These are phyloP conservation scores for Diabrotica balteata DNA, from an alignment of 2,888 invertebrate species.

Conservation along the genomic window DNA sequence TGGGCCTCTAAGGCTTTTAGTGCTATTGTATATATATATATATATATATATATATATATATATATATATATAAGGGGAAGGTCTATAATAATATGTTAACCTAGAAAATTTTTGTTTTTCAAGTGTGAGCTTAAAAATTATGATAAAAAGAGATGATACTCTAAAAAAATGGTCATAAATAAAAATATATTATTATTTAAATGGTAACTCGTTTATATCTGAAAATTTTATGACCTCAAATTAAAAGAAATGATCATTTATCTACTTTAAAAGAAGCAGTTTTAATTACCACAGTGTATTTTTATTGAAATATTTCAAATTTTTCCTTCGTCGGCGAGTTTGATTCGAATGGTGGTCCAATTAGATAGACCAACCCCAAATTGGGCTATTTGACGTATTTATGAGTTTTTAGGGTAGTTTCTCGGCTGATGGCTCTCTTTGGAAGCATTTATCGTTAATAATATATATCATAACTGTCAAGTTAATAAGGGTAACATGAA, in stretches of 20 bases:
- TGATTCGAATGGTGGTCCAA: slow-evolving; percentile 29
- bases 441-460: slow-evolving; percentile 33
- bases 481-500: slow-evolving; percentile 33
- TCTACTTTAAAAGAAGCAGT: not conserved
- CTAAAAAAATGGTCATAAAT: no score
- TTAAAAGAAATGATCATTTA: slow-evolving; percentile 4
- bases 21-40: no score
- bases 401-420: slow-evolving; percentile 32
- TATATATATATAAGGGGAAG: no score
- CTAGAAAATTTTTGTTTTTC: no score
- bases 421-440: slow-evolving; percentile 27
- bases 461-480: slow-evolving; percentile 36
- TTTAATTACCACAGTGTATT: slow-evolving; percentile 25
- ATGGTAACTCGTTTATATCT: no score
- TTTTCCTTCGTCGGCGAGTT: slow-evolving; percentile 30
- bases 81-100: no score
- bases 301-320: slow-evolving; percentile 27
- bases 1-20: no score
- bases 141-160: no score
- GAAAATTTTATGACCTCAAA: not conserved
- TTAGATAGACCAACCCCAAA: slow-evolving; percentile 29
- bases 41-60: no score
- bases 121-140: no score
- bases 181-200: no score
- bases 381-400: slow-evolving; percentile 32